Percentiles rank a stretch among this genome's conserved stretches.
Conservation (phyloP, 2,888 invertebrate genomes). For the Augochlorella aurata region DNA sequence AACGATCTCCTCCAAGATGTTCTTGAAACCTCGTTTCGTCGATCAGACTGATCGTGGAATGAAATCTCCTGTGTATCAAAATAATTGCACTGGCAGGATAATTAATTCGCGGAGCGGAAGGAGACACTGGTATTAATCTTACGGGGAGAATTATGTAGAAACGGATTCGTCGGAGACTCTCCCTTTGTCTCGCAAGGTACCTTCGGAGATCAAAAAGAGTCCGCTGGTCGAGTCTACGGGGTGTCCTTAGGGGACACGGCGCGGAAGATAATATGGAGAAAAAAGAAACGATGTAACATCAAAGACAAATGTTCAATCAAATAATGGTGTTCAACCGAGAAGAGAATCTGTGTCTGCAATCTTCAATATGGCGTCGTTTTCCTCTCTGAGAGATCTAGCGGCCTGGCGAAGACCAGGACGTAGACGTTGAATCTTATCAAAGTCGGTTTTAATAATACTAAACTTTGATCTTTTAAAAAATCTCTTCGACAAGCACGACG, state of each 20-base stretch:
- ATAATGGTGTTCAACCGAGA: not conserved
- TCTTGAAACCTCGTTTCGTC: not conserved
- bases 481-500: not conserved
- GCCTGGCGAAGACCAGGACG: not conserved
- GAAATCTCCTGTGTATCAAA: not conserved
- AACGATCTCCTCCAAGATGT: not conserved
- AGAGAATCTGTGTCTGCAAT: not conserved
- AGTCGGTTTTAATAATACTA: conserved; percentile 8
- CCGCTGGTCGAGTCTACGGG: not conserved
- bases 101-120: not conserved
- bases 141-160: not conserved
- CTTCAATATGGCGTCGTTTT: not conserved
- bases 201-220: not conserved
- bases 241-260: not conserved
- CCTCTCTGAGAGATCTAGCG: not conserved
- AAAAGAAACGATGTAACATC: not conserved
- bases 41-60: not conserved
- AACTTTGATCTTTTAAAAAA: not conserved
- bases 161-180: not conserved
- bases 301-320: not conserved
- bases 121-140: not conserved
- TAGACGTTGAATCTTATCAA: not conserved
- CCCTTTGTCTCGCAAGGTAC: not conserved
- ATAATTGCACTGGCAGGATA: not conserved
- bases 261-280: not conserved